These are phyloP conservation scores for Miltochrista miniata DNA, from an alignment of 2,888 invertebrate genomes.

Conservation along the genomic window DNA sequence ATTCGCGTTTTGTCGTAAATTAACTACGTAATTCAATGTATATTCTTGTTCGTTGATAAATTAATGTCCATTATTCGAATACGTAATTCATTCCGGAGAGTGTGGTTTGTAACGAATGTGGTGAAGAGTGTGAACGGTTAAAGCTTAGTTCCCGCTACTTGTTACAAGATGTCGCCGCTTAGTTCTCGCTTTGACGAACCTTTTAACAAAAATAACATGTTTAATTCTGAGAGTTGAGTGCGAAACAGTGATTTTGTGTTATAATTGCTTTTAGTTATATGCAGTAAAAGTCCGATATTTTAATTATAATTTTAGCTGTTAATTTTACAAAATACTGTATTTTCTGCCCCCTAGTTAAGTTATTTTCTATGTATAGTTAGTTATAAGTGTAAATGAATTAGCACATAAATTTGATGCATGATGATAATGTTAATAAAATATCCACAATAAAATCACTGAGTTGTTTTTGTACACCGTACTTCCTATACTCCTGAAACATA, in stretches of 20 bases:
- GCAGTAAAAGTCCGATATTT: constrained; percentile 76
- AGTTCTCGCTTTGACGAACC: constrained; percentile 41
- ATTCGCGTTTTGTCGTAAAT: constrained; percentile 53
- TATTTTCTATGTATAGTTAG: constrained; percentile 84
- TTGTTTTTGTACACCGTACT: constrained; percentile 45
- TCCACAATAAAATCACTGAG: constrained; percentile 78
- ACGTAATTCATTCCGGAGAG: constrained; percentile 61
- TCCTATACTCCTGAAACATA: not conserved
- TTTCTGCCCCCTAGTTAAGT: constrained; percentile 82
- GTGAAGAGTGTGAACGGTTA: constrained; percentile 18
- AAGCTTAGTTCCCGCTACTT: constrained; percentile 43
- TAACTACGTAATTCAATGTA: constrained; percentile 57
- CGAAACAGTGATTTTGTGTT: constrained; percentile 68
- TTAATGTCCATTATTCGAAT: constrained; percentile 64
- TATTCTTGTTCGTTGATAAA: constrained; percentile 63
- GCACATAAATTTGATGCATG: constrained; percentile 83
- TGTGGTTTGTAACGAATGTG: constrained; percentile 44
- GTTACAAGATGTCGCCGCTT: constrained; percentile 51
- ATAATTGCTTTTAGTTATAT: constrained; percentile 76
- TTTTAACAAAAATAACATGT: constrained; percentile 35
- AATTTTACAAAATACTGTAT: constrained; percentile 81
- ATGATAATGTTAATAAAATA: constrained; percentile 84
- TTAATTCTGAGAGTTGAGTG: constrained; percentile 75
- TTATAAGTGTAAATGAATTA: constrained; percentile 83
- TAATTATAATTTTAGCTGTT: constrained; percentile 74